A percentile compares a stretch with the other conserved stretches of the same genome.
Conservation (phyloP, 2,888 invertebrate genomes). For the Amiota minor region DNA sequence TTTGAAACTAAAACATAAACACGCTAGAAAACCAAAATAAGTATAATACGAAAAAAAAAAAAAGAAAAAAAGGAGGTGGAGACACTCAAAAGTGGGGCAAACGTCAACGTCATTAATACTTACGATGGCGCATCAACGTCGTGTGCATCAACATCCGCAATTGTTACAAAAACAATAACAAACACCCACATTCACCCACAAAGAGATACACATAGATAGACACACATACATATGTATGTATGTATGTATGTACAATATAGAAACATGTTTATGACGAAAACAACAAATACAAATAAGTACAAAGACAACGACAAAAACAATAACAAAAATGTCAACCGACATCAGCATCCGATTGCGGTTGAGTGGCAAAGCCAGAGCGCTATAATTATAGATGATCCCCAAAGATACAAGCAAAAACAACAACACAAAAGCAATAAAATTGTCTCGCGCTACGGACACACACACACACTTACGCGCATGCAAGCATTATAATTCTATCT, state of each 20-base stretch:
- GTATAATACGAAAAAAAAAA: no score
- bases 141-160: constrained; percentile 17
- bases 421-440: neutral
- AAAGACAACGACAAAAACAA: neutral
- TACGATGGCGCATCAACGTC: constrained; percentile 43
- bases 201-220: neutral
- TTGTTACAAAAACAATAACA: constrained; percentile 8
- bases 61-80: neutral
- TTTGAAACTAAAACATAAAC: constrained; percentile 14
- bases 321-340: constrained; percentile 12
- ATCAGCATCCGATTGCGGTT: constrained; percentile 61
- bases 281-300: neutral
- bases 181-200: neutral
- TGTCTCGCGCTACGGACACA: neutral
- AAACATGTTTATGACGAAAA: neutral
- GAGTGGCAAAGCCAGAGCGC: constrained; percentile 53
- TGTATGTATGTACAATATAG: no score
- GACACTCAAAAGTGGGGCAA: constrained; percentile 58
- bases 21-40: neutral
- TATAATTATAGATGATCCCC: constrained; percentile 58
- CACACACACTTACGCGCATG: constrained; percentile 2
- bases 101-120: constrained; percentile 66
- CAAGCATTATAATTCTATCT: neutral
- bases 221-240: neutral
- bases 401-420: constrained; percentile 4